Percentiles rank a stretch among this genome's conserved stretches.
Conservation (phyloP, 2,888 invertebrate genomes). For the Stenolophus ochropezus region DNA sequence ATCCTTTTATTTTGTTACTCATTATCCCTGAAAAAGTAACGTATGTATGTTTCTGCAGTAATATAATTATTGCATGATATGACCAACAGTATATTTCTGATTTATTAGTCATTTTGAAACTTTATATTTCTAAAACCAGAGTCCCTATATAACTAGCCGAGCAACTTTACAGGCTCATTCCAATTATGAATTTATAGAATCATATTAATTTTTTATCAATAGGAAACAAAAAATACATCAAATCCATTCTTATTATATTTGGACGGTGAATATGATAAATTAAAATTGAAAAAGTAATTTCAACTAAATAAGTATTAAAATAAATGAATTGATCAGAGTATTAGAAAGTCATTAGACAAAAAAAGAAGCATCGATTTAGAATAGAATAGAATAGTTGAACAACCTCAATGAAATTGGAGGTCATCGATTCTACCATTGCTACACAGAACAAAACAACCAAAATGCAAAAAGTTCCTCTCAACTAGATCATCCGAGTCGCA, state of each 20-base stretch:
- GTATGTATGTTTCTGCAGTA: no score
- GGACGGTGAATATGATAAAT: background rate
- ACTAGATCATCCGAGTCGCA: constrained; percentile 44
- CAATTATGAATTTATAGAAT: background rate
- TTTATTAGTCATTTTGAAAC: no score
- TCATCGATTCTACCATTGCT: constrained; percentile 16
- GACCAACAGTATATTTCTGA: no score
- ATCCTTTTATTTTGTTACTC: no score
- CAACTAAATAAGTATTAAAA: background rate
- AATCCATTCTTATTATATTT: background rate
- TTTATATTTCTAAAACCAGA: no score
- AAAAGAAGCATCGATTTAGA: background rate
- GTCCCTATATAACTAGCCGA: no score
- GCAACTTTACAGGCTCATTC: no score
- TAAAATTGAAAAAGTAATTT: background rate
- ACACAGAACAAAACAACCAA: constrained; percentile 18
- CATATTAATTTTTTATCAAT: background rate
- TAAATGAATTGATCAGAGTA: background rate
- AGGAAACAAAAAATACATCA: background rate
- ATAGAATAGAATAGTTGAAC: constrained; percentile 31
- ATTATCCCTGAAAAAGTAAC: no score
- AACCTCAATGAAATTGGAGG: constrained; percentile 42
- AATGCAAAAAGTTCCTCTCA: constrained; percentile 27
- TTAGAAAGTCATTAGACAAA: constrained; percentile 21
- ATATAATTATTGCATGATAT: no score